Conservation (phyloP, 2,888 invertebrate genomes). For the Pandemis heparana region DNA sequence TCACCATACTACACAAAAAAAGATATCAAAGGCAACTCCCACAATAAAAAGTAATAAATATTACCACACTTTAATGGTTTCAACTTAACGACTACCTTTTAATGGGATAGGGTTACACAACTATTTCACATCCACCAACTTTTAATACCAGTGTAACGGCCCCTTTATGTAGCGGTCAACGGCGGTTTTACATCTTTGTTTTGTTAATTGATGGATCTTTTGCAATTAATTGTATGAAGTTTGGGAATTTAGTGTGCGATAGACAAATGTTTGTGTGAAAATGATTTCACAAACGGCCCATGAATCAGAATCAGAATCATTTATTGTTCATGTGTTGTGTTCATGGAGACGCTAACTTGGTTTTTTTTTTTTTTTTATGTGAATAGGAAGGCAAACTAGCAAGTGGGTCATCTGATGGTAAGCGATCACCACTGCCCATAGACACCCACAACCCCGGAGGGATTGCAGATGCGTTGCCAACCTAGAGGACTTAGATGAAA, state of each 20-base stretch:
- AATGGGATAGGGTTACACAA: conserved; percentile 41
- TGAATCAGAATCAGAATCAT: no score
- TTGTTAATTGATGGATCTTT: conserved; percentile 32
- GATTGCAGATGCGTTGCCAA: no score
- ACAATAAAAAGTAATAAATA: conserved; percentile 36
- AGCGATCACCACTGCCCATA: no score
- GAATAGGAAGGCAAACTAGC: no score
- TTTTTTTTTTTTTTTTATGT: no score
- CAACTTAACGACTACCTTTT: conserved; percentile 42
- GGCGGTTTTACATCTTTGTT: conserved; percentile 32
- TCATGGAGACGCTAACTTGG: no score
- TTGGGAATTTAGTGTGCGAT: background rate
- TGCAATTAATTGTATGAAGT: conserved; percentile 30
- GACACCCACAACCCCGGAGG: no score
- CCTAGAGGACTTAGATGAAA: no score
- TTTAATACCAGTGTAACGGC: conserved; percentile 36
- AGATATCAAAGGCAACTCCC: conserved; percentile 24
- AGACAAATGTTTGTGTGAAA: background rate
- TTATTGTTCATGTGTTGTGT: no score
- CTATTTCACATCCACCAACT: conserved; percentile 29
- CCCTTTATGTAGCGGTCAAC: conserved; percentile 32
- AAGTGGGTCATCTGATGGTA: no score
- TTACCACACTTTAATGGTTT: conserved; percentile 38
- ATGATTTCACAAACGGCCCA: background rate
- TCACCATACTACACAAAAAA: conserved; percentile 13